Base-by-base conservation (phyloP, 2,888 invertebrate species). In the Diachrysia chrysitis region DNA sequence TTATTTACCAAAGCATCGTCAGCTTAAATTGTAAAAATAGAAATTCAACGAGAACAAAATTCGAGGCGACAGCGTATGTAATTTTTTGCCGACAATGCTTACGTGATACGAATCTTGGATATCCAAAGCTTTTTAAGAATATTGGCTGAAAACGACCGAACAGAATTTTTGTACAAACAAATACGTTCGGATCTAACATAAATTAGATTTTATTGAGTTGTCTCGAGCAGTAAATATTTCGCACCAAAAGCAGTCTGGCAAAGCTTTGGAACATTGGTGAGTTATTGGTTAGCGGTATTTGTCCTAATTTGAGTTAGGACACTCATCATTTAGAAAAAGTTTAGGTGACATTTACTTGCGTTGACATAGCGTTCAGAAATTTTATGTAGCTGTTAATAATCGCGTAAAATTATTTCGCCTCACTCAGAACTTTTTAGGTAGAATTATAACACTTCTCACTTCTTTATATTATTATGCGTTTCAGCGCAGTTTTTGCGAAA, bases 91-190 rank as follows among this genome's bases (percentile, higher is more conserved):
- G 54, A 68, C 73, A 80, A 69, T 69, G 67, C 63, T 61, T 57
- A 70, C 78, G 81, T 77, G 79, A 58, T 62, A 57, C 0, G 71
- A 74, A 66, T 77, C n/a, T 2, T 16, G n/a, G 25, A 53, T n/a
- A 10, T 10, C 32, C 32, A 32, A 29, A 23, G 57, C 42, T 56
- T 63, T 63, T 58, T 42, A 10, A 32, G 35, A 9, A 71, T 58
- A 63, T 64, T 55, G 23, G 0, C 7, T 16, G 17, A n/a, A 29
- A 21, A 37, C 14, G 16, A 51, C 57, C 14, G 10, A 35, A 19
- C 37, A 53, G 12, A n/a, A 21, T 25, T 35, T 68, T 74, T 74
- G 42, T 58, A 53, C 62, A 42, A 59, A 46, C 23, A 23, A 57
- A 51, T 51, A 59, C 42, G 16, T 48, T 35, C 23, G 46, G 19